These are phyloP conservation scores for Lucifuga dentata DNA, from an alignment of 2,113 vertebrate species.

Conservation along the genomic window DNA sequence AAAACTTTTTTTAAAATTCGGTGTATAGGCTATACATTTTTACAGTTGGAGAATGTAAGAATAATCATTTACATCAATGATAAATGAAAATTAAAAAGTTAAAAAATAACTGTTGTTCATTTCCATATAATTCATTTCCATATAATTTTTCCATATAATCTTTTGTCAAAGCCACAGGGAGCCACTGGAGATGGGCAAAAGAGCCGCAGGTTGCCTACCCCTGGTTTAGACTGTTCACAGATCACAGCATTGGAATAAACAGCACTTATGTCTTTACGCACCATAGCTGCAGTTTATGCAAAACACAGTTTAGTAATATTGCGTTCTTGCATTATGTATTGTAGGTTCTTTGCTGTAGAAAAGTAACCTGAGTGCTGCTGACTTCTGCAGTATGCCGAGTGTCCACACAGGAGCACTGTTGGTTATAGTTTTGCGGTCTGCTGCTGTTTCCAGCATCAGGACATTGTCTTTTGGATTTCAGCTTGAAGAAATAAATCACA, in stretches of 20 bases:
- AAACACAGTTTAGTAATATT: slow-evolving; percentile 4
- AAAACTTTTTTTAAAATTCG: too few species aligned
- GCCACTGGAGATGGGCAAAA: too few species aligned
- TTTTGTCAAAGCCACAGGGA: too few species aligned
- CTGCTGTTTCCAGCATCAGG: slow-evolving; percentile 21
- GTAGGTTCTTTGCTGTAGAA: neutral
- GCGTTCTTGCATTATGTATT: slow-evolving; percentile 4
- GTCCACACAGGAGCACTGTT: slow-evolving; percentile 72
- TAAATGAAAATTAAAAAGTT: too few species aligned
- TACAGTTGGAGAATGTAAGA: too few species aligned
- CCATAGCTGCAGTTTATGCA: neutral
- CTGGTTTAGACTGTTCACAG: slow-evolving; percentile 20
- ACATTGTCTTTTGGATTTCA: slow-evolving; percentile 37
- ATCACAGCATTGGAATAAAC: slow-evolving; percentile 2
- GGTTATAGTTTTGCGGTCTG: slow-evolving; percentile 38
- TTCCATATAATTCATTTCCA: too few species aligned
- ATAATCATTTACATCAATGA: too few species aligned
- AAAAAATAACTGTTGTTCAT: too few species aligned
- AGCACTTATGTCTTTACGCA: neutral
- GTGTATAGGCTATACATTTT: too few species aligned
- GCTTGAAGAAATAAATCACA: slow-evolving; percentile 52
- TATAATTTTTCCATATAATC: too few species aligned
- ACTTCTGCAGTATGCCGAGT: slow-evolving; percentile 22
- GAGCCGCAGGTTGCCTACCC: too few species aligned
- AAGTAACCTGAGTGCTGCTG: too few species aligned